Conservation (phyloP, 2,797 vertebrate species). For the Echiichthys vipera region DNA sequence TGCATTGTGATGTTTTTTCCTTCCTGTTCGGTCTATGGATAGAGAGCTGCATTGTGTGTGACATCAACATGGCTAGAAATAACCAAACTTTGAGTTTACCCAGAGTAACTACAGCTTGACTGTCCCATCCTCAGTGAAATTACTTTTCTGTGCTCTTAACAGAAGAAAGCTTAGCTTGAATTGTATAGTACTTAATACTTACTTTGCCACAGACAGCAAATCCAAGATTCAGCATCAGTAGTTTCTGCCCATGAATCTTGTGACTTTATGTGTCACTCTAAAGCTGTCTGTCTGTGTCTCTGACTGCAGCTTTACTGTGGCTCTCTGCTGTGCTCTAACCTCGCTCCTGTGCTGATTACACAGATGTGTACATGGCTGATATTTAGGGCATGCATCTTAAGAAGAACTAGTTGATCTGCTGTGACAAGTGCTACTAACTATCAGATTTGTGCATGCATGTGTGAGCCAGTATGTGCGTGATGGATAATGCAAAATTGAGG, state of each 20-base stretch:
- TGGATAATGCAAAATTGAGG: constrained; percentile 17
- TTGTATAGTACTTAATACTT: constrained; percentile 14
- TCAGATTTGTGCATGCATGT: constrained; percentile 16
- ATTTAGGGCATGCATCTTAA: constrained; percentile 81
- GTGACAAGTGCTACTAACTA: constrained; percentile 37
- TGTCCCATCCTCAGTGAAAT: constrained; percentile 1
- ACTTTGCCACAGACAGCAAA: constrained; percentile 37
- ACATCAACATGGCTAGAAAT: neutral
- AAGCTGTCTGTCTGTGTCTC: constrained; percentile 38
- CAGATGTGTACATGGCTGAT: constrained; percentile 69
- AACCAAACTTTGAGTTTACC: neutral
- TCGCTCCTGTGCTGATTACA: constrained; percentile 64
- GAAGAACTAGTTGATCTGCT: constrained; percentile 58
- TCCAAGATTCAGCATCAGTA: constrained; percentile 15
- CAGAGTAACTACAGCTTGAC: neutral
- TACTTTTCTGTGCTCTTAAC: neutral
- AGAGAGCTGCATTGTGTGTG: neutral
- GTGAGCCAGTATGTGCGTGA: constrained; percentile 11
- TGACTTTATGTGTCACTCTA: constrained; percentile 56
- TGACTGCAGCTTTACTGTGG: constrained; percentile 44
- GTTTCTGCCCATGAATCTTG: constrained; percentile 1
- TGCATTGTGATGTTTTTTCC: neutral
- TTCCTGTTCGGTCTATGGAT: neutral
- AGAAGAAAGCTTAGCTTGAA: constrained; percentile 22
- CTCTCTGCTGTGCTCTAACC: constrained; percentile 31